phyloP scores from a whole-genome alignment of 2,888 invertebrate genomes.

The Mesochorus sp. region DNA sequence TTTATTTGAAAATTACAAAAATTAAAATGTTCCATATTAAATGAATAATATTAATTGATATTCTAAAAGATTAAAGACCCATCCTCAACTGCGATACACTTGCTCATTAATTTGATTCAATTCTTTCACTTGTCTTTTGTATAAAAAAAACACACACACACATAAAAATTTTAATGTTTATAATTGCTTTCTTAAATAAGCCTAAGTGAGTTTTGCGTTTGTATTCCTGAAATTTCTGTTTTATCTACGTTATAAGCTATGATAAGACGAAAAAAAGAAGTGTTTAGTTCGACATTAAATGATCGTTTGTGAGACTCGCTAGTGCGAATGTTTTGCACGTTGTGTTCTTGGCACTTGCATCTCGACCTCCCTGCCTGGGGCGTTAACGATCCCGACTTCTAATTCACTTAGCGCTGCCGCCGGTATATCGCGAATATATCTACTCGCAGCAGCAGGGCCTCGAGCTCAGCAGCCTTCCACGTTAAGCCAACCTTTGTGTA shows the following conservation, averaged over 20 bases:
- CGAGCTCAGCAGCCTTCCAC: conserved; percentile 59
- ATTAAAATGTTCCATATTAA: no score
- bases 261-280: background rate
- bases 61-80: no score
- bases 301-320: conserved; percentile 12
- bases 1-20: no score
- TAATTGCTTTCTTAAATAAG: no score
- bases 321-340: conserved; percentile 55
- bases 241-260: background rate
- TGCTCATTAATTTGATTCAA: no score
- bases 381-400: conserved; percentile 68
- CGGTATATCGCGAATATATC: conserved; percentile 30
- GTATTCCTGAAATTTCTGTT: no score
- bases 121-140: no score
- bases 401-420: conserved; percentile 67
- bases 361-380: conserved; percentile 52
- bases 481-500: conserved; percentile 69
- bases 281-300: conserved; percentile 39
- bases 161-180: no score
- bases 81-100: no score
- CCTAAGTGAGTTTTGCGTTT: no score
- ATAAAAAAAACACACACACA: no score
- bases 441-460: conserved; percentile 22
- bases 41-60: no score
- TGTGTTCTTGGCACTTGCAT: conserved; percentile 56